Conservation (phyloP, 2,113 vertebrate species). For the Sula dactylatra region DNA sequence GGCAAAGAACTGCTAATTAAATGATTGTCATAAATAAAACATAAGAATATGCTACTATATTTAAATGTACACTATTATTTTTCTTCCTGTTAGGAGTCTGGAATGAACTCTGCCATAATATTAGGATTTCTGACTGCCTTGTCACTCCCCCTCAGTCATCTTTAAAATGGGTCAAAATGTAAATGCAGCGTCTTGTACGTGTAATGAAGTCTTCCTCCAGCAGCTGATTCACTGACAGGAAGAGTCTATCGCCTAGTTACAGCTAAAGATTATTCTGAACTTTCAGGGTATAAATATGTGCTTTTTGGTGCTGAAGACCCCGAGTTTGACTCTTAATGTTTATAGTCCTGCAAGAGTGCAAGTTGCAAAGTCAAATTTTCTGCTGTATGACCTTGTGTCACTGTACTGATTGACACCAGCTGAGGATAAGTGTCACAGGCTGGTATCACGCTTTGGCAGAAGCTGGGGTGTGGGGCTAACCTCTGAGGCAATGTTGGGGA, state of each 20-base stretch:
- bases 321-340: neutral
- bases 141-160: neutral
- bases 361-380: neutral
- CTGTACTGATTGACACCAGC: neutral
- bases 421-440: neutral
- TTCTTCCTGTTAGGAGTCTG: neutral
- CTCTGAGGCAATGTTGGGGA: neutral
- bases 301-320: neutral
- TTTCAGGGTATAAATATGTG: neutral
- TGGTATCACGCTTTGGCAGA: neutral
- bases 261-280: neutral
- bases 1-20: neutral
- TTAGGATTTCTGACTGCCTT: constrained; percentile 11
- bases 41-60: neutral
- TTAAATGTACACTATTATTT: neutral
- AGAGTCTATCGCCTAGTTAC: neutral
- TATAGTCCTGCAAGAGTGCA: neutral
- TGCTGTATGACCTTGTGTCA: neutral
- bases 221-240: neutral
- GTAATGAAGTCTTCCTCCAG: neutral
- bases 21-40: constrained; percentile 8
- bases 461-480: too few species aligned
- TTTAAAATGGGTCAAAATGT: constrained; percentile 30
- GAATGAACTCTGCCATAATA: constrained; percentile 4
- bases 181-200: neutral